A percentile compares a stretch with the other conserved stretches of the same genome.
These are phyloP conservation scores for Ailuropoda melanoleuca DNA, from an alignment of 2,113 vertebrate genomes.

Conservation along the genomic window DNA sequence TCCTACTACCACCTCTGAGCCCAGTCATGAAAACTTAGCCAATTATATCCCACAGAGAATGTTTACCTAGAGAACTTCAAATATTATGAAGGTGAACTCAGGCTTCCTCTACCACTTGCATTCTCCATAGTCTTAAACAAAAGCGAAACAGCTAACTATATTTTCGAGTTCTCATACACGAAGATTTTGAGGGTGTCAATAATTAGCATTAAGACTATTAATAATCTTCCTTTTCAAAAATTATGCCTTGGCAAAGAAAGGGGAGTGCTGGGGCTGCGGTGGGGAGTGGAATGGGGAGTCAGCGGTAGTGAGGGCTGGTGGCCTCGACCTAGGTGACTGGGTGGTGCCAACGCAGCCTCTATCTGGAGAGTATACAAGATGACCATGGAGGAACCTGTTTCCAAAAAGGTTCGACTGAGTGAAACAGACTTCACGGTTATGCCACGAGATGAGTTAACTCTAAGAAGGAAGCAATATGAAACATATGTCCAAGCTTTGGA, in stretches of 20 bases:
- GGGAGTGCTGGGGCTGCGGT: background rate
- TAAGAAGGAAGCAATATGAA: slow-evolving; percentile 98
- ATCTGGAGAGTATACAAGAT: background rate
- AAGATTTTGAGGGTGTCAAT: background rate
- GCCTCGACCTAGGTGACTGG: background rate
- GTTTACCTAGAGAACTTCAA: background rate
- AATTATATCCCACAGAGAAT: background rate
- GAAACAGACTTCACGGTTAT: background rate
- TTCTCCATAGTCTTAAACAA: background rate
- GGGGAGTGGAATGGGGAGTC: background rate
- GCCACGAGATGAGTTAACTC: background rate
- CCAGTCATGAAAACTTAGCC: background rate
- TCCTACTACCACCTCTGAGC: background rate
- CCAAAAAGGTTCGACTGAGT: background rate
- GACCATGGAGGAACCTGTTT: background rate
- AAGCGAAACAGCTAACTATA: background rate
- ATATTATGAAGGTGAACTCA: background rate
- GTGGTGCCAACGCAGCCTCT: background rate
- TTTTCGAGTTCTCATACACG: background rate
- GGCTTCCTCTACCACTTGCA: background rate
- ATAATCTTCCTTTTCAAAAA: background rate
- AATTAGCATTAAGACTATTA: background rate
- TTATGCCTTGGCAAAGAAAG: background rate
- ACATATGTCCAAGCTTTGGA: slow-evolving; percentile 96
- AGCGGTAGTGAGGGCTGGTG: background rate